Conservation (phyloP, 1,140 invertebrate species). For the Drosophila persimilis region DNA sequence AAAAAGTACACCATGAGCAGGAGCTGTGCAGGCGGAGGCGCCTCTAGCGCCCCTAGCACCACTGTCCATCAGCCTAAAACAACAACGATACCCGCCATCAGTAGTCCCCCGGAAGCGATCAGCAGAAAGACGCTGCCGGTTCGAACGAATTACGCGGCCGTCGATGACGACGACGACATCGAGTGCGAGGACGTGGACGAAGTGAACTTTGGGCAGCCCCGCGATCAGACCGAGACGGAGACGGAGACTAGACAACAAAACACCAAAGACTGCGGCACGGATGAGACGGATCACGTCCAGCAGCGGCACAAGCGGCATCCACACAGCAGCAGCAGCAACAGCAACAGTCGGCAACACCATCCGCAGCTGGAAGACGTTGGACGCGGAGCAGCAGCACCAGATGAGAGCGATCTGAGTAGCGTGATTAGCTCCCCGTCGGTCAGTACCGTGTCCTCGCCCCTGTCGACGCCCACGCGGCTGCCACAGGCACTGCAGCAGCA, state of each 20-base stretch:
- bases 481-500: conserved; percentile 62
- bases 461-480: conserved; percentile 76
- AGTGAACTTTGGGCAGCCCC: conserved; percentile 60
- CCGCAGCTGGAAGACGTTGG: conserved; percentile 51
- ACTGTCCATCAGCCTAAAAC: conserved; percentile 12
- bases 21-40: conserved; percentile 52
- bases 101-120: conserved; percentile 8
- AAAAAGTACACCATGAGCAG: conserved; percentile 66
- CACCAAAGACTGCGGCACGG: conserved; percentile 73
- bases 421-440: conserved; percentile 74
- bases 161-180: conserved; percentile 73
- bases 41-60: not conserved
- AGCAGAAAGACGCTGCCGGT: conserved; percentile 57
- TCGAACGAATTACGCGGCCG: conserved; percentile 69
- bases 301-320: conserved; percentile 68
- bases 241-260: conserved; percentile 45
- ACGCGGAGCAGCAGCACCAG: conserved; percentile 36
- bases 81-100: conserved; percentile 25
- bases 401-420: conserved; percentile 74
- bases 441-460: conserved; percentile 75
- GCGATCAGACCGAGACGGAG: conserved; percentile 10
- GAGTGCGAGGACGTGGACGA: conserved; percentile 72
- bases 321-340: conserved; percentile 28
- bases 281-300: conserved; percentile 78
- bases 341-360: conserved; percentile 43